Percentiles rank a stretch among this genome's conserved stretches.
Evolutionary conservation across 2,113 vertebrate species (phyloP).

Genomic region (Chlorodrepanis virens): DNA sequence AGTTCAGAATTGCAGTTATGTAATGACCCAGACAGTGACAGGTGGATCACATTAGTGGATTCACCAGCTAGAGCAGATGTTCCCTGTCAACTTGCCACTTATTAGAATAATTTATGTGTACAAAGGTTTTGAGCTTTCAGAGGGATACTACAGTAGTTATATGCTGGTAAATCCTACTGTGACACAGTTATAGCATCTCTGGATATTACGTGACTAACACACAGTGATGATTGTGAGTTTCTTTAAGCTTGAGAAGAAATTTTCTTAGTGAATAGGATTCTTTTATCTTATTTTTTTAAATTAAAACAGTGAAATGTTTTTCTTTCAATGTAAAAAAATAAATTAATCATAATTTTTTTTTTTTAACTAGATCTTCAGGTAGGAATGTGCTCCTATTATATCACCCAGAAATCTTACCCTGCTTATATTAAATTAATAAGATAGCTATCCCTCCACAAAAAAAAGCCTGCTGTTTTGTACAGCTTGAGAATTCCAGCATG

Average conservation of each 20-base stretch:
- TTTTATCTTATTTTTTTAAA: not conserved
- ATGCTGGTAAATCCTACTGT: not conserved
- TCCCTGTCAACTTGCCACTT: not conserved
- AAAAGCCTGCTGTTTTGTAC: not conserved
- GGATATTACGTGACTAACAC: not conserved
- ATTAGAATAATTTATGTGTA: not conserved
- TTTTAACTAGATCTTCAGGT: not conserved
- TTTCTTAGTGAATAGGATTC: not conserved
- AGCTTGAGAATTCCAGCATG: not conserved
- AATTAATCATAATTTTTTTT: not conserved
- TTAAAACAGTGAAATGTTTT: not conserved
- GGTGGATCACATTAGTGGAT: conserved; percentile 10
- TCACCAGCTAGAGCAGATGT: conserved; percentile 22
- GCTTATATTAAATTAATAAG: not conserved
- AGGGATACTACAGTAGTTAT: not conserved
- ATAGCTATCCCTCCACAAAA: not conserved
- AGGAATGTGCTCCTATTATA: not conserved
- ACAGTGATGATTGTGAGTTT: not conserved
- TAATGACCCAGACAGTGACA: conserved; percentile 27
- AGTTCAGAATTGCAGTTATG: not conserved
- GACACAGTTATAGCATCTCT: not conserved
- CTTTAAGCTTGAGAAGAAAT: not conserved
- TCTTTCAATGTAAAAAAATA: not conserved
- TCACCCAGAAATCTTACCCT: not conserved
- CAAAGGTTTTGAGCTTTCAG: not conserved